Evolutionary conservation across 2,797 vertebrate species (phyloP).

Genomic region (Crocidura indochinensis): DNA sequence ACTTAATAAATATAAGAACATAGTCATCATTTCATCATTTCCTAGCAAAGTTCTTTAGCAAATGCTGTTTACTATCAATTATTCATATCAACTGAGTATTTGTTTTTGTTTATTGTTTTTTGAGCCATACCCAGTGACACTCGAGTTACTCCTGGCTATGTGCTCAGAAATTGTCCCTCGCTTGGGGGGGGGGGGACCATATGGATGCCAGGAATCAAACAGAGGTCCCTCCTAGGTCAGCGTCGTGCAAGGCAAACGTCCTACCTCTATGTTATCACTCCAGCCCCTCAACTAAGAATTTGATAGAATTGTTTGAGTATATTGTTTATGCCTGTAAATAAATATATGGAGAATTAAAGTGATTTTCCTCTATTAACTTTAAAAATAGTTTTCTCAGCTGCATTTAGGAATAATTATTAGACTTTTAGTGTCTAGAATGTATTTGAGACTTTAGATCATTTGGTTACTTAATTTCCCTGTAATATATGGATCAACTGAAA

Average conservation of each 20-base stretch:
- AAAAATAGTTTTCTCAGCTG: slow-evolving; percentile 23
- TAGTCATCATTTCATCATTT: not conserved
- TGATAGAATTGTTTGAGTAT: slow-evolving; percentile 23
- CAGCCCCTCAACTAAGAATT: not conserved
- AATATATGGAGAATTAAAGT: slow-evolving; percentile 29
- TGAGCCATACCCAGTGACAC: too few relatives aligned
- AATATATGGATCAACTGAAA: slow-evolving; percentile 21
- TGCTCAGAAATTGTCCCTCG: too few relatives aligned
- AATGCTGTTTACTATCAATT: not conserved
- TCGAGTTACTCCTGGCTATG: too few relatives aligned
- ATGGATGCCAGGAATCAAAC: too few relatives aligned
- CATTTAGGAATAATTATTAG: slow-evolving; percentile 50
- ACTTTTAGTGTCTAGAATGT: not conserved
- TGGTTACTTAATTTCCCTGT: not conserved
- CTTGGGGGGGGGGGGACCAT: too few relatives aligned
- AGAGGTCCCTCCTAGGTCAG: too few relatives aligned
- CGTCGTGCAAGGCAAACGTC: too few relatives aligned
- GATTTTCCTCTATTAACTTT: slow-evolving; percentile 60
- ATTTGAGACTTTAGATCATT: not conserved
- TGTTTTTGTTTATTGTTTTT: too few relatives aligned
- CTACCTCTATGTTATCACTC: too few relatives aligned
- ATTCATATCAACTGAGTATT: not conserved
- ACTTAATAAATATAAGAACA: not conserved
- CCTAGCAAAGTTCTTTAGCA: not conserved
- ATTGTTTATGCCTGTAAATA: slow-evolving; percentile 32